phyloP scores from a whole-genome alignment of 2,888 invertebrate species.

The Oegoconia quadripuncta region DNA sequence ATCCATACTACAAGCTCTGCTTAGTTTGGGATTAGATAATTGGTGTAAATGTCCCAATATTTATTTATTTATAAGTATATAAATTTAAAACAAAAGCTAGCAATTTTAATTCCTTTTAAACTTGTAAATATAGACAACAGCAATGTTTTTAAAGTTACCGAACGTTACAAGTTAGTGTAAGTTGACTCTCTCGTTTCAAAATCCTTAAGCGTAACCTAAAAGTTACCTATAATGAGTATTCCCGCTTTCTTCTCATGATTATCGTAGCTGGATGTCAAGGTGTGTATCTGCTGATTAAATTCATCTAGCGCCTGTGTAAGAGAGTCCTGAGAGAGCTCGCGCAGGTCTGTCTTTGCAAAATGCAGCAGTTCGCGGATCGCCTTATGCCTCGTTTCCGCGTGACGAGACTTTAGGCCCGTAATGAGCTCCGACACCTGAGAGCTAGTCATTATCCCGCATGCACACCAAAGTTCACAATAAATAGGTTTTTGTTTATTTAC shows the following conservation, averaged over 20 bases:
- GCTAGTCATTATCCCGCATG: constrained; percentile 32
- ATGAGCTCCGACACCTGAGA: constrained; percentile 87
- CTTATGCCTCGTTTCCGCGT: constrained; percentile 89
- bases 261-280: constrained; percentile 95
- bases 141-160: too few relatives aligned
- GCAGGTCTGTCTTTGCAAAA: constrained; percentile 92
- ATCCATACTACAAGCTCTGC: too few relatives aligned
- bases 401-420: constrained; percentile 91
- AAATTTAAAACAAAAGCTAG: too few relatives aligned
- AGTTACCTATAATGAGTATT: constrained; percentile 91
- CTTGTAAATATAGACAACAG: neutral
- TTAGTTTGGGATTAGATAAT: too few relatives aligned
- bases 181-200: too few relatives aligned
- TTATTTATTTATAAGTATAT: too few relatives aligned
- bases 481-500: too few relatives aligned
- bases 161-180: too few relatives aligned
- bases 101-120: too few relatives aligned
- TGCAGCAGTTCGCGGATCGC: constrained; percentile 92
- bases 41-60: too few relatives aligned
- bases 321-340: constrained; percentile 93
- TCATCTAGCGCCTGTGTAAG: constrained; percentile 93
- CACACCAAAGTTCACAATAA: too few relatives aligned
- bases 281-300: constrained; percentile 96
- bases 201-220: constrained; percentile 9
- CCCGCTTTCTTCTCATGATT: constrained; percentile 97